Base-by-base conservation (phyloP, 2,888 invertebrate species). In the Bibio marci region DNA sequence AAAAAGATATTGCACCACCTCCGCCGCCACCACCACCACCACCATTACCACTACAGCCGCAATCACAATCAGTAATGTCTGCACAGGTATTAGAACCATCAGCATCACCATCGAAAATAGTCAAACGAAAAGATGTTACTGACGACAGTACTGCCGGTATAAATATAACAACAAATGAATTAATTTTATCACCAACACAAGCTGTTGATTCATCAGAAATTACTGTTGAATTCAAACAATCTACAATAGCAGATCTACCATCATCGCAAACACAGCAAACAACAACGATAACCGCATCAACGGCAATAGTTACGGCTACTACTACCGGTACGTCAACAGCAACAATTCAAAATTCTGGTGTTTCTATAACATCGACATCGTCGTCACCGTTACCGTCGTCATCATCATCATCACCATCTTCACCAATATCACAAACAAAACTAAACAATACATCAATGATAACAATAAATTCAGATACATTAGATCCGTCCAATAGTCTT, bases 401-500 rank as follows among this genome's bases (percentile, higher is more conserved):
- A 33, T 60, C 63, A 18, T 56, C 62, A 18, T 59, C 58, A 4
- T 50, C 58, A 17, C 56, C 59, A 22, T 22, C 22, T 6, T 22
- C 22, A 22, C 8, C 22, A 22, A 22, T 8, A 22, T 22, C 22
- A n/a, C n/a, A 14, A 30, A 15, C 18, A 18, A 11, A n/a, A n/a
- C 8, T 14, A 26, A 11, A 50, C 48, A 35, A 45, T 48, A 59
- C 59, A 25, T 60, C 61, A 14, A 48, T 57, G 27, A 56, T 62
- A 26, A 61, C 63, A 19, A 58, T 62, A 13, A 62, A 59, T 38
- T 57, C 56, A 39, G 55, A 58, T 46, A 46, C 49, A n/a, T 51
- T 55, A 7, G 46, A 52, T 45, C 62, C 68, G 43, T 74, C 75
- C n/a, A 82, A 82, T 60, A 80, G 80, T 50, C 63, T 82, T 47